Conservation (phyloP, 2,113 vertebrate genomes). For the Odocoileus hemionus region DNA sequence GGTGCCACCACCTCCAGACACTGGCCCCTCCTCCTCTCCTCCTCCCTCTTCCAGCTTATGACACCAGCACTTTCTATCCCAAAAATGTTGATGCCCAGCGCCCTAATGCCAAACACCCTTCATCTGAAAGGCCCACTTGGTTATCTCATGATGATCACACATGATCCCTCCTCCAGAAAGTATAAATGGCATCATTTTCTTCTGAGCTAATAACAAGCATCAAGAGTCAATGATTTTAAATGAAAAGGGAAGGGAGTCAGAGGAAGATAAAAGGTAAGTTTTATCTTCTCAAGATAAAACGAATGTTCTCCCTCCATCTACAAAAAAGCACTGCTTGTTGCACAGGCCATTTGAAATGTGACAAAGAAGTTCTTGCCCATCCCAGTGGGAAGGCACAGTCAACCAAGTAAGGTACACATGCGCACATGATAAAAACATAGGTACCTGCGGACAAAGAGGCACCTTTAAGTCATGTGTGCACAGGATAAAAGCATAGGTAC, state of each 20-base stretch:
- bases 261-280: background rate
- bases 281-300: background rate
- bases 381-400: background rate
- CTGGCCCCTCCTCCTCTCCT: too few species aligned
- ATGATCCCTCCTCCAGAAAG: background rate
- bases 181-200: background rate
- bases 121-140: background rate
- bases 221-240: background rate
- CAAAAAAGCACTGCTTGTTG: background rate
- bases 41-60: background rate
- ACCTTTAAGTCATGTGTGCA: background rate
- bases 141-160: background rate
- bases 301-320: background rate
- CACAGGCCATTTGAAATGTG: background rate
- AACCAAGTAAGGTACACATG: background rate
- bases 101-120: background rate
- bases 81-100: background rate
- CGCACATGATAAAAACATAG: background rate
- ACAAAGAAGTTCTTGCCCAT: background rate
- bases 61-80: background rate
- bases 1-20: background rate
- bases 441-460: fast-evolving
- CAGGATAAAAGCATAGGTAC: background rate
- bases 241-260: background rate
- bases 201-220: background rate